A percentile compares a stretch with the other conserved stretches of the same genome.
Evolutionary conservation across 2,113 vertebrate species (phyloP).

Genomic region (Podarcis cretensis): DNA sequence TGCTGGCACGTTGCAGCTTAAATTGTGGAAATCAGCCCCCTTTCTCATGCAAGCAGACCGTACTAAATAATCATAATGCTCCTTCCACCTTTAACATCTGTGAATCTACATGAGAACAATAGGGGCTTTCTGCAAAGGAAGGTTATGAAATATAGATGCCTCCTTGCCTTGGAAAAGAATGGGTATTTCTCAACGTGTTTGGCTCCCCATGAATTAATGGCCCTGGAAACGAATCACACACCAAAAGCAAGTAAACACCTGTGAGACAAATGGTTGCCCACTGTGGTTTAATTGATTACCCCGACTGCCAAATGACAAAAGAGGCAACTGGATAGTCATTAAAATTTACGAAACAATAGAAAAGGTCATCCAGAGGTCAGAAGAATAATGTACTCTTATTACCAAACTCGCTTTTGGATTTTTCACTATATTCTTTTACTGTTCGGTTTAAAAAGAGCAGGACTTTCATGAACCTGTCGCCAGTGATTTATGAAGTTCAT

Average conservation of each 20-base stretch:
- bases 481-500: constrained; percentile 77
- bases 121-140: background rate
- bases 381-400: constrained; percentile 55
- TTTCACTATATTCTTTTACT: constrained; percentile 57
- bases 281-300: constrained; percentile 50
- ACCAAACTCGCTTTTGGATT: constrained; percentile 47
- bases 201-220: background rate
- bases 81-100: background rate
- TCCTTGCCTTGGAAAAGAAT: background rate
- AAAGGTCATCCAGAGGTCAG: constrained; percentile 53
- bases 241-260: constrained; percentile 34
- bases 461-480: constrained; percentile 70
- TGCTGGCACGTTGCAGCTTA: background rate
- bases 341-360: constrained; percentile 53
- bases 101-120: background rate
- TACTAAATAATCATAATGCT: constrained; percentile 18
- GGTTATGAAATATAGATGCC: background rate
- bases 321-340: constrained; percentile 42
- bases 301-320: constrained; percentile 46
- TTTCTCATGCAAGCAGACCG: background rate
- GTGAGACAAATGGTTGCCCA: constrained; percentile 42
- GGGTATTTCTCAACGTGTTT: constrained; percentile 4
- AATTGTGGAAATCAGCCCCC: background rate
- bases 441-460: constrained; percentile 62
- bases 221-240: background rate